phyloP scores from a whole-genome alignment of 1,140 invertebrate genomes.

The honey bee (Apis mellifera) region Amel_HAv3.1 CM009940.2:1928001-1928500 shows the following conservation, averaged over 20 bases:
- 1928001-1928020: not conserved
- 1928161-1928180: too few species aligned
- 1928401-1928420: conserved; percentile 80
- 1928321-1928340: conserved; percentile 82
- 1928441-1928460: conserved; percentile 77
- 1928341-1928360: conserved; percentile 81
- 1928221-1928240: not conserved
- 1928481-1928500: conserved; percentile 75
- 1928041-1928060: not conserved
- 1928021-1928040: not conserved
- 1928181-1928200: too few species aligned
- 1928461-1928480: conserved; percentile 74
- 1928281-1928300: conserved; percentile 52
- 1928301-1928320: conserved; percentile 66
- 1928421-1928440: conserved; percentile 81
- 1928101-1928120: too few species aligned
- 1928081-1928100: too few species aligned
- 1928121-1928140: too few species aligned
- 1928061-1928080: too few species aligned
- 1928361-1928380: conserved; percentile 76
- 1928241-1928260: not conserved
- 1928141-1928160: too few species aligned
- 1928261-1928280: conserved; percentile 3
- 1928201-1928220: too few species aligned
- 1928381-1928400: conserved; percentile 77